Percentiles rank a stretch among this genome's conserved stretches.
These are phyloP conservation scores for Ciconia stormi DNA, from an alignment of 2,113 vertebrate species.

Conservation along the genomic window DNA sequence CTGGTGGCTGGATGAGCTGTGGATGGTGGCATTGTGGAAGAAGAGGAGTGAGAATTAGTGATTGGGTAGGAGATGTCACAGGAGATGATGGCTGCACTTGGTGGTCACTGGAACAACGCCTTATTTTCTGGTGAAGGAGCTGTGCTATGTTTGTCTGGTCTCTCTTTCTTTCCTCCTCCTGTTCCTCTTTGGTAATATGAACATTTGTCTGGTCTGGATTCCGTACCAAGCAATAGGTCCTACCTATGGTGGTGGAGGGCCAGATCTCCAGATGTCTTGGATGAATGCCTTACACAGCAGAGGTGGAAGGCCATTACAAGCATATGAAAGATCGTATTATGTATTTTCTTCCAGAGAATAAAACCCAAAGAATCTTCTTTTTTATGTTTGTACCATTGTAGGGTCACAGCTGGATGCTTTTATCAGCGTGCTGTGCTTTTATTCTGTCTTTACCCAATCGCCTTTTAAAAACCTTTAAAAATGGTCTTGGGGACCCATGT, in stretches of 20 bases:
- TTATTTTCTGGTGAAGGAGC: neutral
- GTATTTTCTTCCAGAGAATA: neutral
- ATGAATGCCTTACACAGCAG: neutral
- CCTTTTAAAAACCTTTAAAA: constrained; percentile 49
- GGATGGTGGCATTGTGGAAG: neutral
- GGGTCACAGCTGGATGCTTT: constrained; percentile 40
- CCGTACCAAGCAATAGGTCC: neutral
- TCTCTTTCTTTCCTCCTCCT: neutral
- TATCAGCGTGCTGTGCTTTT: constrained; percentile 38
- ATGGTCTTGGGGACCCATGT: too few species aligned
- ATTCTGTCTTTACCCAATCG: constrained; percentile 28
- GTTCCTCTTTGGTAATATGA: neutral
- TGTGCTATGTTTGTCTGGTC: neutral
- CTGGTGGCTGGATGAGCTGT: neutral
- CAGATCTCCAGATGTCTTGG: neutral
- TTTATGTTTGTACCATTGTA: constrained; percentile 7
- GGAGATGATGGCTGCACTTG: neutral
- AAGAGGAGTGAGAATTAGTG: neutral
- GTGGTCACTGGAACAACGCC: neutral
- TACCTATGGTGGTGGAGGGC: neutral
- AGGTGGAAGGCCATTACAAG: neutral
- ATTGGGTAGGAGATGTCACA: neutral
- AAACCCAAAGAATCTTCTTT: neutral
- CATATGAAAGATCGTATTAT: neutral
- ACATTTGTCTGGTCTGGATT: neutral